Conservation (phyloP, 2,113 vertebrate species). For the Tinamus guttatus region DNA sequence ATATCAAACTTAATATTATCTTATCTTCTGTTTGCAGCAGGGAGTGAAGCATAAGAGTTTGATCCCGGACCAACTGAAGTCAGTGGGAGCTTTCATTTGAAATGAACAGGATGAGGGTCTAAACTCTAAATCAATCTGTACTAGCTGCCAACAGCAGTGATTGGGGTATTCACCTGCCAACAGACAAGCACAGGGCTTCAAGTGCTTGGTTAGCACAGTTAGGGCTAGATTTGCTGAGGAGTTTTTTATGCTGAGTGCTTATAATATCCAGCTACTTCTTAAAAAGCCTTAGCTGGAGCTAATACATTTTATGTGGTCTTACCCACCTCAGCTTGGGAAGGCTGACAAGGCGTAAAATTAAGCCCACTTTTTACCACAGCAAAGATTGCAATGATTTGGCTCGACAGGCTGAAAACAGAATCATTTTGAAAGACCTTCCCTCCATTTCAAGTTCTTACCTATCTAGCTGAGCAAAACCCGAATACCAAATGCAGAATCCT, state of each 20-base stretch:
- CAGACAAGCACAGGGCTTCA: background rate
- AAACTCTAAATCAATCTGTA: background rate
- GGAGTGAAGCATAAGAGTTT: background rate
- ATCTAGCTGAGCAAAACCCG: background rate
- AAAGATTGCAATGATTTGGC: background rate
- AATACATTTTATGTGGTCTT: background rate
- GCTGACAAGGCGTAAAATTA: background rate
- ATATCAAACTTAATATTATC: background rate
- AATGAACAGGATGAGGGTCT: background rate
- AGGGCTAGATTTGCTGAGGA: background rate
- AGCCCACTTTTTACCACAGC: background rate
- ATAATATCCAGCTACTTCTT: background rate
- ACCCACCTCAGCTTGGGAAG: background rate
- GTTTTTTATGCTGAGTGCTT: background rate
- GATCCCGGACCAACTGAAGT: accelerated
- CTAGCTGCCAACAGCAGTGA: background rate
- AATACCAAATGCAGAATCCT: background rate
- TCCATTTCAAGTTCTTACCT: background rate
- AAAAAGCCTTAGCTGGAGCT: background rate
- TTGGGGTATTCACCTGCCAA: background rate
- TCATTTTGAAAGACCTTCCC: background rate
- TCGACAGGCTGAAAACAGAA: background rate
- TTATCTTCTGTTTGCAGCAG: background rate
- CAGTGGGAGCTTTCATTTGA: background rate
- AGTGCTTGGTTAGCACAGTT: background rate